These are phyloP conservation scores for Patella pellucida DNA, from an alignment of 2,888 invertebrate species.

Conservation along the genomic window DNA sequence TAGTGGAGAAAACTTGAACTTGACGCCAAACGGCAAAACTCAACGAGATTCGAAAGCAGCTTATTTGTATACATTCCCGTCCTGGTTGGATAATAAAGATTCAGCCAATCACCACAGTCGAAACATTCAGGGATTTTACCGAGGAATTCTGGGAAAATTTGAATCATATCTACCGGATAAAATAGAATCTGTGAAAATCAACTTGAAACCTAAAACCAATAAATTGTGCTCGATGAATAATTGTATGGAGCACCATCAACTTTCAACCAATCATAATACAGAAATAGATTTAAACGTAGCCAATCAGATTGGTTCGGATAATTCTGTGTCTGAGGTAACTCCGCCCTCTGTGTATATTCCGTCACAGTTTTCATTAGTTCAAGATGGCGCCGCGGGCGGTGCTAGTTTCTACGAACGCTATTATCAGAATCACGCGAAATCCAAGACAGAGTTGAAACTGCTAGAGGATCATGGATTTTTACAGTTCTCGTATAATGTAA, in stretches of 20 bases:
- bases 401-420: neutral
- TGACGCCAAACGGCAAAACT: neutral
- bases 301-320: neutral
- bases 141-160: conserved; percentile 1
- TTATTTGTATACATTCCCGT: conserved; percentile 4
- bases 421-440: neutral
- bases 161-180: neutral
- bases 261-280: neutral
- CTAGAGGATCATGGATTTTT: neutral
- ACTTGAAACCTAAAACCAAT: neutral
- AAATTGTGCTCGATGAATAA: too few species aligned
- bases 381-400: neutral
- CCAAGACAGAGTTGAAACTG: neutral
- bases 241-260: neutral
- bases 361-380: neutral
- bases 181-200: neutral
- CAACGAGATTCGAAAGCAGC: neutral
- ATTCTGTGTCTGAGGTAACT: neutral
- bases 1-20: neutral
- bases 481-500: neutral
- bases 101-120: conserved; percentile 10
- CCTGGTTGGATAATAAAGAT: neutral
- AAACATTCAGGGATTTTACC: conserved; percentile 7
- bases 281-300: neutral
- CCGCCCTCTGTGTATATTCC: neutral